phyloP scores from a whole-genome alignment of 2,113 vertebrate genomes.

The Dascyllus trimaculatus region DNA sequence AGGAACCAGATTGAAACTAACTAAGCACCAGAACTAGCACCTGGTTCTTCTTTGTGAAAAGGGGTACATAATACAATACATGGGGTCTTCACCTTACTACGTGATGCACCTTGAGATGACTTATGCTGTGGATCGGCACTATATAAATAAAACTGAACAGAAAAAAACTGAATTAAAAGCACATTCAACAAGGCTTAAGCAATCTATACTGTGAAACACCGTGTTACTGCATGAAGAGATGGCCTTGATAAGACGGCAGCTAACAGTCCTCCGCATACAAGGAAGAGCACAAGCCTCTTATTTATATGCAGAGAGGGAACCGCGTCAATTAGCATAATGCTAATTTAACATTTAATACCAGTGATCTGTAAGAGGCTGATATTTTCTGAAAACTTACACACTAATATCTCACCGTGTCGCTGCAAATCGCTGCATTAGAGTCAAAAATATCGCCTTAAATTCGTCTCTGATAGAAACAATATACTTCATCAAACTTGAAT shows the following conservation, averaged over 20 bases:
- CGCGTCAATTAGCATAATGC: constrained; percentile 15
- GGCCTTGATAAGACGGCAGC: constrained; percentile 8
- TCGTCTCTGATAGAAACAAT: neutral
- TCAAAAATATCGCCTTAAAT: neutral
- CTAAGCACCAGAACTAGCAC: no score
- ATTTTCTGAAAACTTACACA: constrained; percentile 34
- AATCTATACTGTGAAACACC: neutral
- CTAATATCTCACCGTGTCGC: constrained; percentile 13
- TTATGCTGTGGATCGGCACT: no score
- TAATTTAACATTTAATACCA: constrained; percentile 45
- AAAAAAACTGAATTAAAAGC: no score
- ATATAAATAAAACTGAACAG: no score
- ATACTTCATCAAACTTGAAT: neutral
- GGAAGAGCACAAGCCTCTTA: constrained; percentile 24
- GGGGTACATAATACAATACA: no score
- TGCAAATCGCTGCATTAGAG: neutral
- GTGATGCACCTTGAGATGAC: no score
- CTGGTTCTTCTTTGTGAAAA: no score
- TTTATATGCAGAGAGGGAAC: constrained; percentile 40
- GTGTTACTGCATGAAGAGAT: neutral
- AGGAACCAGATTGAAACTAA: no score
- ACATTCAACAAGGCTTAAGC: constrained; percentile 5
- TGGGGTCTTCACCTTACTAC: no score
- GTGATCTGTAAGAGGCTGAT: constrained; percentile 18
- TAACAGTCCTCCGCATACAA: constrained; percentile 19